phyloP scores from a whole-genome alignment of 2,888 invertebrate genomes.

The Limnephilus rhombicus region DNA sequence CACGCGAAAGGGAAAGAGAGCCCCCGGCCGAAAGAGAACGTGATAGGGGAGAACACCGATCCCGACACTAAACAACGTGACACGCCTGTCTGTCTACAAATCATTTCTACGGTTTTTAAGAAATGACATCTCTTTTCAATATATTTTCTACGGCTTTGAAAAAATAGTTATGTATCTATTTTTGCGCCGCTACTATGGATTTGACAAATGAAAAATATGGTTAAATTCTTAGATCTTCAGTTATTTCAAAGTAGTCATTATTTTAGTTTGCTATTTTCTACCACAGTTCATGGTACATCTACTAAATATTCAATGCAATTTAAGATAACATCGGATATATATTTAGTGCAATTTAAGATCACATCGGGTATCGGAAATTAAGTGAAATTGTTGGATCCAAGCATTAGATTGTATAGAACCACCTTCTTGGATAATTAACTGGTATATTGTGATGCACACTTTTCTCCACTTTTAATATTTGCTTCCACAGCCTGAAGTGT shows the following conservation, averaged over 20 bases:
- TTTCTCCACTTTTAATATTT: neutral
- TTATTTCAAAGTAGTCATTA: neutral
- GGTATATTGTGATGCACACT: neutral
- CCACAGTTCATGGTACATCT: neutral
- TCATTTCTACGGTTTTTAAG: neutral
- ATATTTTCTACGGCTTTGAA: neutral
- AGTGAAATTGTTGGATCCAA: neutral
- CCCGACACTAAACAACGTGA: conserved; percentile 77
- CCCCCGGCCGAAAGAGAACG: conserved; percentile 82
- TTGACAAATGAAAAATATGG: neutral
- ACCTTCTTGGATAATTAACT: neutral
- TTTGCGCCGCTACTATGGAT: neutral
- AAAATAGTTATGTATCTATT: neutral
- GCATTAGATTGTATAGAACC: neutral
- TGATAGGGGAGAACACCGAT: conserved; percentile 82
- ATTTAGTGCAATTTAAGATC: neutral
- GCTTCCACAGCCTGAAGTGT: neutral
- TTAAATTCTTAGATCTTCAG: neutral
- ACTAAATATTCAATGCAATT: neutral
- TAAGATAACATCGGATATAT: neutral
- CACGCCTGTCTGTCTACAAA: neutral
- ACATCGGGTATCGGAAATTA: neutral
- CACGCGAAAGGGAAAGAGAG: conserved; percentile 80
- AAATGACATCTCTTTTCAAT: too few relatives aligned
- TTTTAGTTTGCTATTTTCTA: neutral